Conservation (phyloP, 2,797 vertebrate genomes). For the Serranus cabrilla region DNA sequence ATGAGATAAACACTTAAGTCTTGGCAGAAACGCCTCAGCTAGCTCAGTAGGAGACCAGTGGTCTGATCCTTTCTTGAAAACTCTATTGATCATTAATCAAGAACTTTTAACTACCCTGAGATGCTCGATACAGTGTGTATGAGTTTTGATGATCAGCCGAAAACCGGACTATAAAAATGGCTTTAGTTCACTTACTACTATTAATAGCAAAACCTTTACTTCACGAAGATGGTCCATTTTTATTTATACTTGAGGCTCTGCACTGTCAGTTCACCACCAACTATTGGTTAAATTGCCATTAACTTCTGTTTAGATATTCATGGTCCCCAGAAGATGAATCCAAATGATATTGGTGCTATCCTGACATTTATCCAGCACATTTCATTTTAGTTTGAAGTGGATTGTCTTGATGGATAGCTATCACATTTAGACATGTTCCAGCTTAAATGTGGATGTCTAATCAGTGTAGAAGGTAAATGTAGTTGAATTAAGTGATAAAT, state of each 20-base stretch:
- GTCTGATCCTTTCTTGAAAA: background rate
- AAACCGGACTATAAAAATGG: background rate
- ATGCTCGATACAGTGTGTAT: constrained; percentile 1
- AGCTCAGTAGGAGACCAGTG: background rate
- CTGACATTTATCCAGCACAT: background rate
- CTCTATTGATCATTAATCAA: constrained; percentile 31
- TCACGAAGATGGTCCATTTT: background rate
- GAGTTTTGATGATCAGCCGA: constrained; percentile 9
- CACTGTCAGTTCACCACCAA: background rate
- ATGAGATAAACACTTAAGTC: constrained; percentile 28
- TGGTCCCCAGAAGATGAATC: background rate
- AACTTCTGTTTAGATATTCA: background rate
- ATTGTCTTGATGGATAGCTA: background rate
- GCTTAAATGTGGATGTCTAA: too few species aligned
- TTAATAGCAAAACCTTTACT: background rate
- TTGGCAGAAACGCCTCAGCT: constrained; percentile 1
- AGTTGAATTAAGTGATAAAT: too few species aligned
- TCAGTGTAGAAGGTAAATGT: too few species aligned
- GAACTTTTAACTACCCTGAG: constrained; percentile 10
- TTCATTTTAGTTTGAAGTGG: background rate
- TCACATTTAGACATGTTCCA: background rate
- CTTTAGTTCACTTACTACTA: background rate
- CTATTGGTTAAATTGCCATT: background rate
- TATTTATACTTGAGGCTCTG: too few species aligned
- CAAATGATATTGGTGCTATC: background rate